Base-by-base conservation (phyloP, 1,140 invertebrate genomes). In the Bombus soroeensis region DNA sequence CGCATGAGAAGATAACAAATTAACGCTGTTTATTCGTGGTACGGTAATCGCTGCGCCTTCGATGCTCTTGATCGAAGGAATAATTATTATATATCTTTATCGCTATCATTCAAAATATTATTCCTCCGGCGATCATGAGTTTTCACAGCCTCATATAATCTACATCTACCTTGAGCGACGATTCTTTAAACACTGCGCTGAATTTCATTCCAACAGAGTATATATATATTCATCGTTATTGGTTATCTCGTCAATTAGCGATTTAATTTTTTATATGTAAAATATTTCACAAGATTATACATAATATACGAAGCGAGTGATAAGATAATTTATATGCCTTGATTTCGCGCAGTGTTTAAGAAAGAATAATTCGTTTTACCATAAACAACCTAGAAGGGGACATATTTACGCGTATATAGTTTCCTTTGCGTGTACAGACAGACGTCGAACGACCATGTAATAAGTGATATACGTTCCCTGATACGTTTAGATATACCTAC, bases 1-100 rank as follows among this genome's bases (percentile, higher is more conserved):
- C 91, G 93, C 93, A 93, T 86, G 89, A 89, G 77, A 80, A 85
- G 78, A 85, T 86, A 62, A 80, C 53, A 82, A 43, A 72, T 78
- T 74, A 73, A 86, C 64, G 74, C 72, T 83, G 64, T 86, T 86
- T 34, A 86, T 86, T 89, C 88, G 89, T 66, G 59, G 80, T 88
- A 90, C 87, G 89, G 89, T 90, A 88, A 86, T 74, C 66, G 78
- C n/a, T 81, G 72, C 79, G 64, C 72, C 75, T 70, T 71, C 75
- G 70, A 66, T 41, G n/a, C 68, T 83, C 73, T 71, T 47, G 18
- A 39, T 81, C n/a, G 72, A 68, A 57, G 74, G 74, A 74, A 83
- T 81, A 86, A 86, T 83, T 59, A 10, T 70, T 83, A 83, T 76
- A 83, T 76, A 86, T 72, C 62, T 71, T 78, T 68, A 47, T 76